Evolutionary conservation across 2,797 vertebrate species (phyloP).

Genomic region (Melopsittacus undulatus): DNA sequence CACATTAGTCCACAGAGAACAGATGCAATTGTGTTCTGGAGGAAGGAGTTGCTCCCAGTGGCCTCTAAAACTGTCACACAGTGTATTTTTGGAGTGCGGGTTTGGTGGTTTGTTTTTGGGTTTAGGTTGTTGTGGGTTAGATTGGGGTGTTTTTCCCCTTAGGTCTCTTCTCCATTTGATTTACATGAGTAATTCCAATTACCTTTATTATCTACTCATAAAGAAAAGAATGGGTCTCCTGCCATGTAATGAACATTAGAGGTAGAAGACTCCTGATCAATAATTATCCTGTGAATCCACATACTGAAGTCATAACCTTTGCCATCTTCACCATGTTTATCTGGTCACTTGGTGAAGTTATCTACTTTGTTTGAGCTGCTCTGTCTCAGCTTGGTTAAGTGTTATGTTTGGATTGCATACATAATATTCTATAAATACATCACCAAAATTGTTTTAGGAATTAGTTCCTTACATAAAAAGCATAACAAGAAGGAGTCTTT

Average conservation of each 20-base stretch:
- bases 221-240: background rate
- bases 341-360: background rate
- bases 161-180: slow-evolving; percentile 6
- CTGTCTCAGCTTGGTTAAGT: background rate
- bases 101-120: background rate
- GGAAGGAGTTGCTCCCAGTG: background rate
- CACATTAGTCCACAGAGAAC: slow-evolving; percentile 10
- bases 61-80: background rate
- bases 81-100: background rate
- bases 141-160: background rate
- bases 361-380: background rate
- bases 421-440: background rate
- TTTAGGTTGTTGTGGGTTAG: background rate
- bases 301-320: background rate
- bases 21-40: background rate
- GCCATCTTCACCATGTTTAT: background rate
- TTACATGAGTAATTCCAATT: slow-evolving; percentile 46
- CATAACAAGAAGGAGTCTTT: background rate
- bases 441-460: background rate
- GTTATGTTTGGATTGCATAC: background rate
- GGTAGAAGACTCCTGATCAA: background rate
- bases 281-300: background rate
- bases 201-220: slow-evolving; percentile 20
- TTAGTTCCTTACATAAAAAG: background rate
- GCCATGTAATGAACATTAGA: background rate